Conservation (phyloP, 2,888 invertebrate species). For the Drosophila colorata region DNA sequence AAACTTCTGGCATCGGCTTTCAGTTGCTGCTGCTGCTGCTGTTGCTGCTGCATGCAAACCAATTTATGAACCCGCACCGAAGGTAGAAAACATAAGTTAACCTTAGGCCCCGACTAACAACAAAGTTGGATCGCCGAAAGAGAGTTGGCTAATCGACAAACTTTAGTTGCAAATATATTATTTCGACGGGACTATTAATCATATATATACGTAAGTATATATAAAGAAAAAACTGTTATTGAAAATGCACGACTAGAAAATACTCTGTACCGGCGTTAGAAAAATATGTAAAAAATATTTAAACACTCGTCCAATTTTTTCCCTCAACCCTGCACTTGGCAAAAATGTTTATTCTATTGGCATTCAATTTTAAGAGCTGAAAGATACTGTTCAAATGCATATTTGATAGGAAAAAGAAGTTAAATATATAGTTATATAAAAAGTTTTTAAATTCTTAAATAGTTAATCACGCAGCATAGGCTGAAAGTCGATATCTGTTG, state of each 20-base stretch:
- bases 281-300: too few species aligned
- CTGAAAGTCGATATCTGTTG: too few species aligned
- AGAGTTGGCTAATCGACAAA: constrained; percentile 67
- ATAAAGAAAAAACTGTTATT: not conserved
- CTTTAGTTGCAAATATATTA: constrained; percentile 72
- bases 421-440: too few species aligned
- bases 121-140: constrained; percentile 24
- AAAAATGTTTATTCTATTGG: too few species aligned
- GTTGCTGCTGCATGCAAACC: constrained; percentile 40
- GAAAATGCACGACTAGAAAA: not conserved
- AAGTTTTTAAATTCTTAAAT: too few species aligned
- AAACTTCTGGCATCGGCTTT: constrained; percentile 45
- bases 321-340: too few species aligned
- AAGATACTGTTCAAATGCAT: too few species aligned
- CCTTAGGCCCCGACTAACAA: constrained; percentile 34
- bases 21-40: constrained; percentile 4
- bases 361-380: too few species aligned
- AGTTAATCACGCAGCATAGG: too few species aligned
- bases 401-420: too few species aligned
- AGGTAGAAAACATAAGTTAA: constrained; percentile 30
- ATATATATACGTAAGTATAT: constrained; percentile 35
- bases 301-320: too few species aligned
- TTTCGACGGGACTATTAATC: constrained; percentile 66
- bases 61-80: constrained; percentile 59
- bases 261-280: not conserved